Base-by-base conservation (phyloP, 2,797 vertebrate species). In the Schizopygopsis malacanthus region DNA sequence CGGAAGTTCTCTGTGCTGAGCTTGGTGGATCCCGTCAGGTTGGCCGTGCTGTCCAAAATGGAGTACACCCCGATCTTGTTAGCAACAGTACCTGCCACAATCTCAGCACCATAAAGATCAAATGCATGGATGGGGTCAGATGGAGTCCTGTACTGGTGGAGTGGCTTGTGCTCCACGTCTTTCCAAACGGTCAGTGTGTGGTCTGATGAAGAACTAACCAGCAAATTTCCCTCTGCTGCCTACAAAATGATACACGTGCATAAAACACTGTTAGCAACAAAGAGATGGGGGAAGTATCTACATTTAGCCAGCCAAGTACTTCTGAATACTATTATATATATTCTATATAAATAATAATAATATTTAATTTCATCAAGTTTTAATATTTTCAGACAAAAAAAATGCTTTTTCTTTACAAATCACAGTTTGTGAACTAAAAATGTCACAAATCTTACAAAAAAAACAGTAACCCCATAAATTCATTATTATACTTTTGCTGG, bases 1-100 rank as follows among this genome's bases (percentile, higher is more conserved):
- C 97, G 96, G 92, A 99, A 99, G 93, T 99, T 99, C 94, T 99
- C 98, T 0, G 97, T 97, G 93, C 98, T 99, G 89, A 99, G 96
- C 91, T 98, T 99, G 85, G 97, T 99, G 22, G 95, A 95, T 90
- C 96, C 97, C 54, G 92, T 88, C 0, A 97, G 96, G 89, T 96
- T 96, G 39, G 96, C 91, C 4, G 97, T 97, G 39, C 96, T 96
- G 72, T 98, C 97, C 16, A 96, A 94, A 93, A 98, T 95, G 83
- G 98, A 98, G 91, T 99, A 99, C 89, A 99, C 96, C 0, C 98
- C 97, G 0, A 99, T 99, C 92, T 97, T 98, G 94, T 99, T 99
- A 86, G 97, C 97, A 91, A 98, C 97, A 0, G 97, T 99, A 88
- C 98, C 98, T 0, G 97, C 95, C 87, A 99, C 97, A 75, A 99